These are phyloP conservation scores for Amyelois transitella DNA, from an alignment of 1,140 invertebrate genomes.

Conservation along the genomic window DNA sequence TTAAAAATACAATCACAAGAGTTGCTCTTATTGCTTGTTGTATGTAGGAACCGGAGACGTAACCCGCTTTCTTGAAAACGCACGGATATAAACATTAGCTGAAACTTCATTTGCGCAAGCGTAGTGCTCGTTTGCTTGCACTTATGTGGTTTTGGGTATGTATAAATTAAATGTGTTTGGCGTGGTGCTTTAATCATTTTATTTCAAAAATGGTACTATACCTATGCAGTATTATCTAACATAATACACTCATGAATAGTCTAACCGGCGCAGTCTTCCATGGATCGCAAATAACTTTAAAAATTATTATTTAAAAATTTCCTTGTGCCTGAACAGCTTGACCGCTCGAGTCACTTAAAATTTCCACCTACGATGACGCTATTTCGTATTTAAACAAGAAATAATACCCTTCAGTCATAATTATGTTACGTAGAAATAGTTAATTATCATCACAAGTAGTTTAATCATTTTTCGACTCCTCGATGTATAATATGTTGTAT, in stretches of 20 bases:
- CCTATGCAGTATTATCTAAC: conserved; percentile 64
- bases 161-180: conserved; percentile 54
- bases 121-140: conserved; percentile 24
- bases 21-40: conserved; percentile 17
- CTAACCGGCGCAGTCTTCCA: conserved; percentile 64
- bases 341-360: conserved; percentile 14
- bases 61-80: not conserved
- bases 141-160: conserved; percentile 35
- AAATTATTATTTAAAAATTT: conserved; percentile 11
- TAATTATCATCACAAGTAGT: conserved; percentile 21
- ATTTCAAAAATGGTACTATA: conserved; percentile 56
- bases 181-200: conserved; percentile 67
- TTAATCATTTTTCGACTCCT: conserved; percentile 9
- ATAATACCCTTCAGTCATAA: not conserved
- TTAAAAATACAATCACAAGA: conserved; percentile 59
- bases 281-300: conserved; percentile 35
- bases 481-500: conserved; percentile 3
- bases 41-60: conserved; percentile 10
- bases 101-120: not conserved
- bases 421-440: not conserved
- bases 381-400: not conserved
- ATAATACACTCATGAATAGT: conserved; percentile 30
- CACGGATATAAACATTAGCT: not conserved
- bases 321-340: conserved; percentile 14
- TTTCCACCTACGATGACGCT: not conserved